phyloP scores from a whole-genome alignment of 2,797 vertebrate species.

The Gymnothorax javanicus region DNA sequence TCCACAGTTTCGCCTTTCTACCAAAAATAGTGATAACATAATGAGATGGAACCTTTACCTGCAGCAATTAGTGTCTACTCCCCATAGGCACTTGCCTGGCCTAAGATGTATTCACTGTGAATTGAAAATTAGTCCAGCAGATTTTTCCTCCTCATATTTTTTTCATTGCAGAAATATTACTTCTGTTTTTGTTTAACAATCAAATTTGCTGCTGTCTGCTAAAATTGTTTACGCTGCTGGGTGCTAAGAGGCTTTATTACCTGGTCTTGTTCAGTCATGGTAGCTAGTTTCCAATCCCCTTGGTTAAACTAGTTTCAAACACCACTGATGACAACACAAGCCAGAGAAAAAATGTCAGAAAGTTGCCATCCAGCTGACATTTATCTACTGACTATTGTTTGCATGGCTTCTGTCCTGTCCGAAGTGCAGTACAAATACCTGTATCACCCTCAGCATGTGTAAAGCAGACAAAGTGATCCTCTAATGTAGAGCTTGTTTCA shows the following conservation, averaged over 20 bases:
- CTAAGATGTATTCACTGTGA: neutral
- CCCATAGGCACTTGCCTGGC: neutral
- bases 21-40: constrained; percentile 5
- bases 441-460: neutral
- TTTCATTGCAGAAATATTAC: neutral
- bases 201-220: neutral
- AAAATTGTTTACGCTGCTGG: neutral
- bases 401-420: neutral
- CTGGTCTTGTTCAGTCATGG: neutral
- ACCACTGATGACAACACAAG: neutral
- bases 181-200: neutral
- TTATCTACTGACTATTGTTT: neutral
- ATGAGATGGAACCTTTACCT: neutral
- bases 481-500: neutral
- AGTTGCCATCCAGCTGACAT: neutral
- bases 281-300: neutral
- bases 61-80: neutral
- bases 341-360: neutral
- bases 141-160: neutral
- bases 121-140: neutral
- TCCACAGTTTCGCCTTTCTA: neutral
- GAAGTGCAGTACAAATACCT: neutral
- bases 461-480: neutral
- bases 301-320: neutral
- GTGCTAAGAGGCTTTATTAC: neutral